A percentile compares a stretch with the other conserved stretches of the same genome.
phyloP scores from a whole-genome alignment of 1,140 invertebrate species.

The Brachionus rubens region DNA sequence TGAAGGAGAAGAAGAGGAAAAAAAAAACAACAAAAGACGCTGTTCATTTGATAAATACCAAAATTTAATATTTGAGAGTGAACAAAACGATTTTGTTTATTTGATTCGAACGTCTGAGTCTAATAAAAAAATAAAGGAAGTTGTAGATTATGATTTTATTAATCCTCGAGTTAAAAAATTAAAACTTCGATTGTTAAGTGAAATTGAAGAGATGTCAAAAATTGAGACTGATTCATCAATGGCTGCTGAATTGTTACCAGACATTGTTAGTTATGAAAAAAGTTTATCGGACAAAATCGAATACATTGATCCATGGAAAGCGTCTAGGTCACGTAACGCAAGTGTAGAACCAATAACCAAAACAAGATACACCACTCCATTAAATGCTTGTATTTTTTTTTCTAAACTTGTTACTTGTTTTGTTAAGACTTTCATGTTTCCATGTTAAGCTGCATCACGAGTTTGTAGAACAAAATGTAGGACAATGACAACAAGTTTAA shows the following conservation, averaged over 20 bases:
- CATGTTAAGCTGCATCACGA: neutral
- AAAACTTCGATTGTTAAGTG: neutral
- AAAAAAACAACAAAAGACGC: neutral
- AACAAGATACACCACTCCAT: slow-evolving; percentile 89
- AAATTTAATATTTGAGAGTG: slow-evolving; percentile 13
- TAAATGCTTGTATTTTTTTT: slow-evolving; percentile 72
- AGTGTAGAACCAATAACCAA: slow-evolving; percentile 79
- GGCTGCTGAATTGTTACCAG: too few species aligned
- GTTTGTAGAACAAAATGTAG: neutral
- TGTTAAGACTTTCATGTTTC: slow-evolving; percentile 51
- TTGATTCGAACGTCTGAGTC: too few species aligned
- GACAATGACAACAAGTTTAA: neutral
- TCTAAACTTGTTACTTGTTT: neutral
- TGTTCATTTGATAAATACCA: neutral
- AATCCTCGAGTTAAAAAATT: neutral
- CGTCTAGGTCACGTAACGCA: slow-evolving; percentile 89
- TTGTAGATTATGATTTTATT: too few species aligned
- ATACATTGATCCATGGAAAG: slow-evolving; percentile 85
- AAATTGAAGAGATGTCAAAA: too few species aligned
- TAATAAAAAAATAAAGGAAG: too few species aligned
- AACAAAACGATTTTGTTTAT: neutral
- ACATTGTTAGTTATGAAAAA: too few species aligned
- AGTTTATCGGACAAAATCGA: neutral
- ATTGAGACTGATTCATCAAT: neutral
- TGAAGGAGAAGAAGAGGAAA: neutral